Conservation (phyloP, 35 echinoderm and acorn worm species). For the Hemicentrotus pulcherrimus region DNA sequence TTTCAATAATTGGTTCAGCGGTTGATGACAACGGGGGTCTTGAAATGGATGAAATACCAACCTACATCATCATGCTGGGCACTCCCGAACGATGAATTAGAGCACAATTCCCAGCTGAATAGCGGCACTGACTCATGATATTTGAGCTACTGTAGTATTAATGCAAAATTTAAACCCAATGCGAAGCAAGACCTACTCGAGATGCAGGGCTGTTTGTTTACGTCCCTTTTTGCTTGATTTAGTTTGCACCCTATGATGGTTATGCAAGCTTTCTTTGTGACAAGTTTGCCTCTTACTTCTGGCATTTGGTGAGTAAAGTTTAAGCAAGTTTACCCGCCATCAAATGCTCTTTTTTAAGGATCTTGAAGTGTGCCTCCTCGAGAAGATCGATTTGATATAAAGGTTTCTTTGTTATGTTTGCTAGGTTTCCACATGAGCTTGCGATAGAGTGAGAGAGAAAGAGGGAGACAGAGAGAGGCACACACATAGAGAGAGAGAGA, state of each 20-base stretch:
- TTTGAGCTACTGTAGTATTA: background rate
- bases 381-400: background rate
- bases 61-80: background rate
- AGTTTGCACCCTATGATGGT: background rate
- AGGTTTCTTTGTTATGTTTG: too few species aligned
- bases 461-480: background rate
- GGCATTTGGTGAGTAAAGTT: background rate
- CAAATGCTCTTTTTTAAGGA: background rate
- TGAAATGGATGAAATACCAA: background rate
- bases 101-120: background rate
- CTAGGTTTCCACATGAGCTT: background rate
- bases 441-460: background rate
- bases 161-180: background rate
- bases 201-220: background rate
- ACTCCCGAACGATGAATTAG: background rate
- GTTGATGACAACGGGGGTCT: background rate
- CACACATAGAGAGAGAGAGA: background rate
- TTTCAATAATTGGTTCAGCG: background rate
- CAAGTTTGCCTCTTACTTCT: background rate
- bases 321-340: background rate
- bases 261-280: background rate
- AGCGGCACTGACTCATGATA: background rate
- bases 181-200: background rate
- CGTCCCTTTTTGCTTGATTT: background rate
- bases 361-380: background rate